Conservation (phyloP, 2,797 vertebrate species). For the Anas bernieri region DNA sequence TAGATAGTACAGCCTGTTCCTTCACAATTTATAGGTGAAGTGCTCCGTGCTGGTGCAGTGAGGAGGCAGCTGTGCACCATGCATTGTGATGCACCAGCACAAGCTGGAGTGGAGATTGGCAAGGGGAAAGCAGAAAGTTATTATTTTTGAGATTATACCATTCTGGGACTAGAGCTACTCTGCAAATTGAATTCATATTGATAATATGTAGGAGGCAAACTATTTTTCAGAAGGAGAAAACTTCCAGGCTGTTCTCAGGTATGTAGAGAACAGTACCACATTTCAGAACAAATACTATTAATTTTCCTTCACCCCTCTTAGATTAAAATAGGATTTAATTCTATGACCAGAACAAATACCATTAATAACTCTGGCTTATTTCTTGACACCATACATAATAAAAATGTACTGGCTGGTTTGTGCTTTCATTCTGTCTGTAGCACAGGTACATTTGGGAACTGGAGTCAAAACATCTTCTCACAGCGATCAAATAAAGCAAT, state of each 20-base stretch:
- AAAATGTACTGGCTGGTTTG: conserved; percentile 4
- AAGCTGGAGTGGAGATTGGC: neutral
- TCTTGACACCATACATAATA: neutral
- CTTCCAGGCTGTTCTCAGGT: conserved; percentile 23
- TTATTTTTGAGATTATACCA: conserved; percentile 31
- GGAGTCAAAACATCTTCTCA: neutral
- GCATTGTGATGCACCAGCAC: conserved; percentile 2
- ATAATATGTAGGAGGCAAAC: conserved; percentile 42
- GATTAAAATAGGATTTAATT: conserved; percentile 49
- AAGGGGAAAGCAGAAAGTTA: conserved; percentile 41
- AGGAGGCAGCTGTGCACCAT: neutral
- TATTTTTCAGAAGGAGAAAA: conserved; percentile 37
- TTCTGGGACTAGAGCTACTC: conserved; percentile 32
- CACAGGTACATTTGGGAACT: neutral
- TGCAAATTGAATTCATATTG: conserved; percentile 52
- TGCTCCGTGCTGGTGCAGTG: accelerated
- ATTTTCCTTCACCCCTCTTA: neutral
- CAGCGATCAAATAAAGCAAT: neutral
- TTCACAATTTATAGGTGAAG: conserved; percentile 21
- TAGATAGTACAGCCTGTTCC: conserved; percentile 18
- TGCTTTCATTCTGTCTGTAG: neutral
- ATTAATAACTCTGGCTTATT: conserved; percentile 27
- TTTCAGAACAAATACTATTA: conserved; percentile 41
- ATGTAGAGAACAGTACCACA: neutral
- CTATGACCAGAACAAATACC: neutral